Conservation (phyloP, 1,140 invertebrate species). For the Reticulitermes speratus region DNA sequence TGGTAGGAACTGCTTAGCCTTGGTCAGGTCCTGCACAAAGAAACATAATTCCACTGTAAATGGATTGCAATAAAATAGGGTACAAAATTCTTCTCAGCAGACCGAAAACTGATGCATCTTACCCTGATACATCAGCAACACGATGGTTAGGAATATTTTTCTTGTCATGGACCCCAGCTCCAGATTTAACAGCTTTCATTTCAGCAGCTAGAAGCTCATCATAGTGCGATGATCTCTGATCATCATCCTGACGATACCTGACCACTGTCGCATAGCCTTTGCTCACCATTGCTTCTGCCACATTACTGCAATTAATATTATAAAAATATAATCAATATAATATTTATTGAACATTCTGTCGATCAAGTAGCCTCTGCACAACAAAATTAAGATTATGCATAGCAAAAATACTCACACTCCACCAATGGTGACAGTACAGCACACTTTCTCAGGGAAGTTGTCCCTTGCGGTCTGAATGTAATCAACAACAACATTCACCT, state of each 20-base stretch:
- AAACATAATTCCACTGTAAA: conserved; percentile 20
- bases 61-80: too few relatives aligned
- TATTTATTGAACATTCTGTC: too few relatives aligned
- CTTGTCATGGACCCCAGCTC: conserved; percentile 80
- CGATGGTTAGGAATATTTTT: conserved; percentile 77
- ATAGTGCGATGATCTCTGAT: conserved; percentile 92
- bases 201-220: conserved; percentile 93
- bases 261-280: conserved; percentile 93
- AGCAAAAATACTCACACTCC: conserved; percentile 64
- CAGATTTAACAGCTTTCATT: conserved; percentile 83
- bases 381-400: too few relatives aligned
- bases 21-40: conserved; percentile 61
- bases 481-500: conserved; percentile 89
- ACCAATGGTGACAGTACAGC: conserved; percentile 85
- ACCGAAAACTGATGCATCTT: neutral
- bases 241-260: conserved; percentile 91
- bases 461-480: conserved; percentile 94
- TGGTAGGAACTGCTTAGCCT: conserved; percentile 89
- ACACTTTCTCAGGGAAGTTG: conserved; percentile 92
- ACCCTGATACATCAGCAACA: conserved; percentile 80
- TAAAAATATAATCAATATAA: conserved; percentile 34
- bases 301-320: conserved; percentile 64
- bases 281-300: conserved; percentile 89
- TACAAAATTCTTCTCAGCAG: too few relatives aligned
- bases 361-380: too few relatives aligned